Base-by-base conservation (phyloP, 1,140 invertebrate genomes). In the Heliconius melpomene region DNA sequence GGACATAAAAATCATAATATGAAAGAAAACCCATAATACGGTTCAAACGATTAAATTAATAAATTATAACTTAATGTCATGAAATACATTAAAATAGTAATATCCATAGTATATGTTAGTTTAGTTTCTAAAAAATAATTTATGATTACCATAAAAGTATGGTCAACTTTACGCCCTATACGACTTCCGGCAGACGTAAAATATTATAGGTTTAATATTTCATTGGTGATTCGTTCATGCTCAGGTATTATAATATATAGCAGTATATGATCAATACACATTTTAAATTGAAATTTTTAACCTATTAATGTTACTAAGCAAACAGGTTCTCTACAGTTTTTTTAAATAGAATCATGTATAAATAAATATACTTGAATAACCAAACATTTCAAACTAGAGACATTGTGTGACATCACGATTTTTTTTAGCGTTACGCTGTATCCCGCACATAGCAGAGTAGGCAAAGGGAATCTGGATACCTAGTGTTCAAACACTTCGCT, bases 71-170 rank as follows among this genome's bases (percentile, higher is more conserved):
- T 72, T 72, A 38, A 72, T 38, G 71, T 38, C 71, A 38, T 20
- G 71, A 20, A 38, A n/a, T 0, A 72, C 32, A 38, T 72, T 72
- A 72, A 71, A 72, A 72, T 72, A 72, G 71, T 38, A 72, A 72
- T 72, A 36, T 32, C n/a, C 29, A 36, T 72, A 36, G 29, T 36
- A 72, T 72, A 72, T 11, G 3, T 38, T 38, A 38, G 71, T 72
- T 72, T 72, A 72, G 32, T 72, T 66, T 66, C 23, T 66, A 66
- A 66, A 66, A 66, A 72, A 72, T n/a, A 72, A 72, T 72, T 72
- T 72, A 72, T 72, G 29, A 38, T 38, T 36, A 32, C 7, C 71
- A 72, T 72, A 72, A 72, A 72, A 29, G 23, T 66, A 32, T 38
- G 71, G 71, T 72, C 32, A 72, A 72, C 71, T 72, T 72, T 72